Evolutionary conservation across 53 echinoderm and acorn worm species (phyloP).

Genomic region (Echinarachnius parma): DNA sequence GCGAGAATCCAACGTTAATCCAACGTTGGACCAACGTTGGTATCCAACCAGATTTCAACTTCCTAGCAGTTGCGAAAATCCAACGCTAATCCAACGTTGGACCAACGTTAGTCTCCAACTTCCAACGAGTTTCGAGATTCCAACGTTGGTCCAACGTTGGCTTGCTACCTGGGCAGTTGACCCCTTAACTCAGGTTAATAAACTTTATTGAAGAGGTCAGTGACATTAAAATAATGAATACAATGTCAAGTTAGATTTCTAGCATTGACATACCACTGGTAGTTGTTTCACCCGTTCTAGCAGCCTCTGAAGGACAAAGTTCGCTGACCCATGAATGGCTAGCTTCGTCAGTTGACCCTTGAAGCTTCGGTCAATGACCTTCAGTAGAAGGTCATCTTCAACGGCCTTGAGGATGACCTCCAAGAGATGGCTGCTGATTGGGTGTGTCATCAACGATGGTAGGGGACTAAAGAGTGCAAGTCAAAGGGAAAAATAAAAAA

Average conservation of each 20-base stretch:
- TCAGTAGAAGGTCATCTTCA: constrained; percentile 49
- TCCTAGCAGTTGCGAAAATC: no score
- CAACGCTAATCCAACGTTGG: no score
- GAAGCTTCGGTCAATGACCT: constrained; percentile 61
- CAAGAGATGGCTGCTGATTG: constrained; percentile 75
- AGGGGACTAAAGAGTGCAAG: neutral
- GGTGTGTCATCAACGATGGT: constrained; percentile 59
- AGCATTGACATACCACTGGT: constrained; percentile 56
- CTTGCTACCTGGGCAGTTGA: constrained; percentile 38
- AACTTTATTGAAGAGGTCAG: constrained; percentile 52
- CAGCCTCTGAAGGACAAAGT: constrained; percentile 71
- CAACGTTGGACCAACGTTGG: no score
- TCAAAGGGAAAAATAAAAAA: neutral
- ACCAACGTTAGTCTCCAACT: no score
- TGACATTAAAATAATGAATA: no score
- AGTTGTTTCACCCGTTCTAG: constrained; percentile 48
- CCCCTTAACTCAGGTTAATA: constrained; percentile 50
- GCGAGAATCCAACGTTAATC: no score
- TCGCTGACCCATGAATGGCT: constrained; percentile 50
- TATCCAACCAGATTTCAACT: no score
- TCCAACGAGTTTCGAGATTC: no score
- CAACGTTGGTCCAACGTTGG: no score
- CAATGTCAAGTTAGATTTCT: no score
- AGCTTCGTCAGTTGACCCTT: constrained; percentile 48
- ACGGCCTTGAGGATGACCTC: constrained; percentile 70